Conservation (phyloP, 1,140 invertebrate species). For the Drosophila orena region DNA sequence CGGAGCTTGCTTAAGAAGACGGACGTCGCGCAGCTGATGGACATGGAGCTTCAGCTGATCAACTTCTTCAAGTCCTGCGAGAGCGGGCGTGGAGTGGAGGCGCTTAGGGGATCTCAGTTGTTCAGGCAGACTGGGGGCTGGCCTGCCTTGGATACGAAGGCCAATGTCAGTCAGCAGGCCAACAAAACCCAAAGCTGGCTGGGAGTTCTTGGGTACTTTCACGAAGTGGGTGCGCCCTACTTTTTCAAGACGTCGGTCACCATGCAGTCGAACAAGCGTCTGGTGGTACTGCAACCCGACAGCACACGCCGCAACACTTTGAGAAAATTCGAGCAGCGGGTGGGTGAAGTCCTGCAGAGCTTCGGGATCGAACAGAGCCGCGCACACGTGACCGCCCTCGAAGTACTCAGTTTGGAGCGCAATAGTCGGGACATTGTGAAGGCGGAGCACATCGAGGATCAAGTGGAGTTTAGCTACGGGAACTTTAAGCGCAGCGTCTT, state of each 20-base stretch:
- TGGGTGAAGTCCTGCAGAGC: slow-evolving; percentile 59
- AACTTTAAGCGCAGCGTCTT: slow-evolving; percentile 67
- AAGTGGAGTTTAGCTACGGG: slow-evolving; percentile 68
- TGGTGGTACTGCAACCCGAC: slow-evolving; percentile 65
- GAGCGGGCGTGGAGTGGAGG: slow-evolving; percentile 45
- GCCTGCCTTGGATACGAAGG: slow-evolving; percentile 62
- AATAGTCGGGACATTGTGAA: slow-evolving; percentile 72
- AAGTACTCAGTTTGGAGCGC: slow-evolving; percentile 75
- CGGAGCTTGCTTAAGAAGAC: slow-evolving; percentile 53
- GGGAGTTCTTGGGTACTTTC: slow-evolving; percentile 58
- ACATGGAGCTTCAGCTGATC: slow-evolving; percentile 67
- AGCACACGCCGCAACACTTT: slow-evolving; percentile 59
- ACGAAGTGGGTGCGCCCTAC: slow-evolving; percentile 69
- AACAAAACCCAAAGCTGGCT: slow-evolving; percentile 58
- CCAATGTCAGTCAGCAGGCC: slow-evolving; percentile 3
- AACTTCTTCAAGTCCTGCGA: slow-evolving; percentile 78
- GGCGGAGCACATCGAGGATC: slow-evolving; percentile 54
- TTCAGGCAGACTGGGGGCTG: slow-evolving; percentile 68
- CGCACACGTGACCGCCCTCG: slow-evolving; percentile 65
- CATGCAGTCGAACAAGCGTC: slow-evolving; percentile 72
- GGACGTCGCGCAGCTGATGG: slow-evolving; percentile 55
- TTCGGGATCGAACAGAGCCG: slow-evolving; percentile 71
- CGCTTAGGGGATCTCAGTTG: slow-evolving; percentile 56
- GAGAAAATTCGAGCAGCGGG: slow-evolving; percentile 71
- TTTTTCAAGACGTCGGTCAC: slow-evolving; percentile 63